Conservation (phyloP, 2,113 vertebrate species). For the Melanostigma gelatinosum region DNA sequence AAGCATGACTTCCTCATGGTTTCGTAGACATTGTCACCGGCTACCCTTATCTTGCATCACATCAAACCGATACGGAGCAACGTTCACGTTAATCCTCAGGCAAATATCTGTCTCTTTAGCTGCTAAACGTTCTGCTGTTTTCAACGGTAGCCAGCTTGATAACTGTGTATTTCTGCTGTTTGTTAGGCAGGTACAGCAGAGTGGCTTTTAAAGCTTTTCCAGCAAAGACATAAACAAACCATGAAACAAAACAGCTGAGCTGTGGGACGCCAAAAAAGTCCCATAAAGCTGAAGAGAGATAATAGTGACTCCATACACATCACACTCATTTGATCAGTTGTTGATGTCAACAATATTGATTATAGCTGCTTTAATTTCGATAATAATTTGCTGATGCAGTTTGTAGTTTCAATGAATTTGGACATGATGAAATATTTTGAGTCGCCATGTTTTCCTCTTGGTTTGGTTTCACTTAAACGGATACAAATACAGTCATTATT, state of each 20-base stretch:
- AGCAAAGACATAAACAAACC: background rate
- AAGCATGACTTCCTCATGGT: conserved; percentile 45
- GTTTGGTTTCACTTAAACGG: background rate
- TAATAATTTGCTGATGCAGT: background rate
- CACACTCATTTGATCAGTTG: background rate
- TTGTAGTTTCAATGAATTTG: background rate
- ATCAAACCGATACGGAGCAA: background rate
- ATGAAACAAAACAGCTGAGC: background rate
- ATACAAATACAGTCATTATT: background rate
- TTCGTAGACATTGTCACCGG: conserved; percentile 4
- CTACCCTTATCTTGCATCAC: background rate
- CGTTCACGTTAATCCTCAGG: background rate
- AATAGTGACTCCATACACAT: background rate
- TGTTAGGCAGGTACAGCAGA: background rate
- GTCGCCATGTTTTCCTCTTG: background rate
- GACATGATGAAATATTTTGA: background rate
- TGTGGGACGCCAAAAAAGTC: background rate
- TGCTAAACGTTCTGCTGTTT: background rate
- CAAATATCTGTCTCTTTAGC: background rate
- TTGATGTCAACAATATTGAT: background rate
- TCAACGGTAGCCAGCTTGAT: background rate
- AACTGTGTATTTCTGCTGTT: background rate
- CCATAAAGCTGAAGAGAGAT: background rate
- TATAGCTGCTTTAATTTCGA: background rate
- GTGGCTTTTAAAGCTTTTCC: no score